Evolutionary conservation across 1,140 invertebrate genomes (phyloP).

Genomic region (Heliothis subflexa): DNA sequence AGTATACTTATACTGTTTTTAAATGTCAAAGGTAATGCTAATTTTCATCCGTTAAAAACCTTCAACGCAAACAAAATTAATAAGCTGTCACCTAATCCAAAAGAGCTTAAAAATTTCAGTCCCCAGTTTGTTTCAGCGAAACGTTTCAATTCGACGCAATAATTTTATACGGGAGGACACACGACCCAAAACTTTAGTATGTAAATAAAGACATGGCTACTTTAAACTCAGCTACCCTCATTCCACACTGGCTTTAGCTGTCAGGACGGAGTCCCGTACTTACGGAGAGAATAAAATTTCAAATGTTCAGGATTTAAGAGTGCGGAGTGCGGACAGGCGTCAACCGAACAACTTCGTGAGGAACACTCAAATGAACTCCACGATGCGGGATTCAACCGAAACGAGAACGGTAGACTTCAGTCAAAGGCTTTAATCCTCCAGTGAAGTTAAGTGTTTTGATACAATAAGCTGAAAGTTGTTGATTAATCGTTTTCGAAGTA

Average conservation of each 20-base stretch:
- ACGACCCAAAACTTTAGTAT: constrained; percentile 31
- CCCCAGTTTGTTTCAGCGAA: background rate
- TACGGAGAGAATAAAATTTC: constrained; percentile 50
- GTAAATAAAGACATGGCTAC: constrained; percentile 38
- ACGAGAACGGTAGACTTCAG: constrained; percentile 21
- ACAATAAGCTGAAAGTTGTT: background rate
- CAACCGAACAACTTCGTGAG: constrained; percentile 23
- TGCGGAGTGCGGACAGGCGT: constrained; percentile 48
- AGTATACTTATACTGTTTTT: too few species aligned
- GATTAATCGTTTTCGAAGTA: constrained; percentile 26
- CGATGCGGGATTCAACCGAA: constrained; percentile 47
- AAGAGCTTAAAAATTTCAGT: constrained; percentile 8
- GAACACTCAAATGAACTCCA: constrained; percentile 52
- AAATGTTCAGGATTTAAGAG: constrained; percentile 54
- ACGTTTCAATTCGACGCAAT: constrained; percentile 20
- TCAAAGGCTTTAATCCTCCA: constrained; percentile 30
- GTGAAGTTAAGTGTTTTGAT: constrained; percentile 19
- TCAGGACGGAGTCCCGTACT: constrained; percentile 12
- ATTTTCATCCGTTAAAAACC: background rate
- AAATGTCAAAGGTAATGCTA: too few species aligned
- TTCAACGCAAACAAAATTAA: constrained; percentile 16
- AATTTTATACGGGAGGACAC: constrained; percentile 11
- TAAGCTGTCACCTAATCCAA: background rate
- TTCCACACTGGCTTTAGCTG: constrained; percentile 40
- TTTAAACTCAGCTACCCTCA: constrained; percentile 39